These are phyloP conservation scores for Nothobranchius kuhntae DNA, from an alignment of 2,113 vertebrate species.

Conservation along the genomic window DNA sequence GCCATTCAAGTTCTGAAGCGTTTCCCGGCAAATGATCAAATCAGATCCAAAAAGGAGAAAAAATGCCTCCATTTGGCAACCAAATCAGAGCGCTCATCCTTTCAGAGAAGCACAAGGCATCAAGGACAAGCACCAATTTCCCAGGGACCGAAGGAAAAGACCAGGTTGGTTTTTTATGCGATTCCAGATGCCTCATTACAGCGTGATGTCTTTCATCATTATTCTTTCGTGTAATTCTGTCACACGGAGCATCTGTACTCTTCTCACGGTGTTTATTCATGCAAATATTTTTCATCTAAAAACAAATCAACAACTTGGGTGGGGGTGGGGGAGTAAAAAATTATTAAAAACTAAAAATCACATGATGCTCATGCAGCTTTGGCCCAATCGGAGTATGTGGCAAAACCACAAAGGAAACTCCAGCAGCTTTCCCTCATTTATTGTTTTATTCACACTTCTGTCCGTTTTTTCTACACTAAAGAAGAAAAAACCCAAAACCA, in stretches of 20 bases:
- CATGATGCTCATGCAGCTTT: slow-evolving; percentile 35
- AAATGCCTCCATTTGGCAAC: slow-evolving; percentile 18
- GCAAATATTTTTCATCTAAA: slow-evolving; percentile 72
- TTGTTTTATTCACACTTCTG: too few relatives aligned
- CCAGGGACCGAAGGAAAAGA: slow-evolving; percentile 52
- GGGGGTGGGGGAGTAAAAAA: slow-evolving; percentile 10
- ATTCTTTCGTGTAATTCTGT: slow-evolving; percentile 74
- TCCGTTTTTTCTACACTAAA: too few relatives aligned
- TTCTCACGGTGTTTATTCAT: slow-evolving; percentile 69
- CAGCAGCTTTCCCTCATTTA: too few relatives aligned
- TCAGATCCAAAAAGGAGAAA: neutral
- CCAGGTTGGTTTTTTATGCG: slow-evolving; percentile 64
- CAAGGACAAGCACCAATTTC: slow-evolving; percentile 59
- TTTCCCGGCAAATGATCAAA: slow-evolving; percentile 22
- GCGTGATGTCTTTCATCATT: slow-evolving; percentile 73
- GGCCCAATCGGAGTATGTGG: slow-evolving; percentile 24
- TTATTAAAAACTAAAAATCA: slow-evolving; percentile 36
- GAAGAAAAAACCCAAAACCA: too few relatives aligned
- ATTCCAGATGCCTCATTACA: slow-evolving; percentile 77
- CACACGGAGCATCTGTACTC: slow-evolving; percentile 67
- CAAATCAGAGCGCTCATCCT: slow-evolving; percentile 30
- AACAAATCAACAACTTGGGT: slow-evolving; percentile 58
- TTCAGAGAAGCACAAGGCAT: slow-evolving; percentile 39
- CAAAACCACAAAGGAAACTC: slow-evolving; percentile 1
- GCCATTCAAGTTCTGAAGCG: slow-evolving; percentile 7